Evolutionary conservation across 1,140 invertebrate species (phyloP).

Genomic region (Globodera rostochiensis): DNA sequence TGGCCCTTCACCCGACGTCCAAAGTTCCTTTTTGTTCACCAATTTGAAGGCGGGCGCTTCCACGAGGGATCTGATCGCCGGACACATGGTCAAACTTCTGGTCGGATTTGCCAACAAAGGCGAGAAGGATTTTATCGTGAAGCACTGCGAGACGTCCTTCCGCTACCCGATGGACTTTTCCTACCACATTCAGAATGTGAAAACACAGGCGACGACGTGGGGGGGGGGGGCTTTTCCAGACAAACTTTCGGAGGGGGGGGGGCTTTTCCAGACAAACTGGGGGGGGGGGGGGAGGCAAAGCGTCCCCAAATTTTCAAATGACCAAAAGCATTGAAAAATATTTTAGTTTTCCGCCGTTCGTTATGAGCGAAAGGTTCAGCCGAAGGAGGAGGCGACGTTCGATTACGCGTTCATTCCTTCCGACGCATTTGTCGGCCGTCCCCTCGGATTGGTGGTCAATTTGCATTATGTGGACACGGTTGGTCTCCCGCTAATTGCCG

Average conservation of each 20-base stretch:
- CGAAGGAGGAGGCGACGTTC: slow-evolving; percentile 88
- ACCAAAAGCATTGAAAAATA: neutral
- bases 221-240: neutral
- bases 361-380: slow-evolving; percentile 85
- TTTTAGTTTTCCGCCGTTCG: slow-evolving; percentile 81
- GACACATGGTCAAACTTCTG: slow-evolving; percentile 87
- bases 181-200: slow-evolving; percentile 91
- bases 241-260: no score
- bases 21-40: slow-evolving; percentile 87
- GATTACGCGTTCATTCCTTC: slow-evolving; percentile 91
- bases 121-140: slow-evolving; percentile 82
- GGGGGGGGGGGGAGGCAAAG: neutral
- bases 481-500: slow-evolving; percentile 39
- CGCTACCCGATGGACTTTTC: slow-evolving; percentile 97
- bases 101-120: slow-evolving; percentile 96
- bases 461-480: slow-evolving; percentile 84
- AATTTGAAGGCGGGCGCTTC: slow-evolving; percentile 67
- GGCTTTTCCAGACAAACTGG: no score
- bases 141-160: slow-evolving; percentile 93
- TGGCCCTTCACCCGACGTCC: slow-evolving; percentile 75
- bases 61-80: slow-evolving; percentile 77
- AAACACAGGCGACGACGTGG: slow-evolving; percentile 10
- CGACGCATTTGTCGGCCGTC: slow-evolving; percentile 89
- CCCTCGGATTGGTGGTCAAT: slow-evolving; percentile 91
- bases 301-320: neutral